Evolutionary conservation across 92 coral and sea anemone genomes (phyloP).

Genomic region (Zoanthus sociatus): DNA sequence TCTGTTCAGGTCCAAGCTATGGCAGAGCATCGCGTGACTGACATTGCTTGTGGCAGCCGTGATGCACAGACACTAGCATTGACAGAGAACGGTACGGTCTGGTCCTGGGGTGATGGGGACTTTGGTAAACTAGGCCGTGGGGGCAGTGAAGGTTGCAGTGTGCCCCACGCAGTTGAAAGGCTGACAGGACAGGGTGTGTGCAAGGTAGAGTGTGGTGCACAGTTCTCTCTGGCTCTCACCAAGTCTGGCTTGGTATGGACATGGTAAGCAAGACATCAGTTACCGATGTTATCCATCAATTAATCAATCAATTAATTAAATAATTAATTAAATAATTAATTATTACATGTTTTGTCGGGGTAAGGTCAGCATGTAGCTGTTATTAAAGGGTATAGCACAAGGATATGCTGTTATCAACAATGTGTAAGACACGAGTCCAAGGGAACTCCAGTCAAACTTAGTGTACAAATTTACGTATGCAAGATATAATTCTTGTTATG

Average conservation of each 20-base stretch:
- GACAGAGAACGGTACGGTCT: slow-evolving; percentile 92
- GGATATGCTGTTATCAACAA: too few species aligned
- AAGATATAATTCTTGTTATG: too few species aligned
- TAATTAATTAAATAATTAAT: too few species aligned
- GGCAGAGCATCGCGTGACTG: slow-evolving; percentile 83
- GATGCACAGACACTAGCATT: slow-evolving; percentile 98
- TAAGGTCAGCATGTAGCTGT: too few species aligned
- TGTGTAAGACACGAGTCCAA: too few species aligned
- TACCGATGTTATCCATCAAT: background rate
- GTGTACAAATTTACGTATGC: too few species aligned
- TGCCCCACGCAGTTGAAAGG: slow-evolving; percentile 94
- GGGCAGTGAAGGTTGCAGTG: slow-evolving; percentile 98
- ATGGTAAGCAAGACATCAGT: slow-evolving; percentile 60
- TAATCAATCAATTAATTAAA: too few species aligned
- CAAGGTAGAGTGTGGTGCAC: slow-evolving; percentile 98
- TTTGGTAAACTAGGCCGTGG: slow-evolving; percentile 99
- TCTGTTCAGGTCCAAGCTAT: slow-evolving; percentile 80
- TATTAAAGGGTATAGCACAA: too few species aligned
- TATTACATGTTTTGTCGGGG: too few species aligned
- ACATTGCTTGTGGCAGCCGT: slow-evolving; percentile 99
- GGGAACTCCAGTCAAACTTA: too few species aligned
- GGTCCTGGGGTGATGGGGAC: slow-evolving; percentile 99
- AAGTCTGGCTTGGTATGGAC: slow-evolving; percentile 94
- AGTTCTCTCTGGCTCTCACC: slow-evolving; percentile 96
- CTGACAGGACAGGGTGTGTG: slow-evolving; percentile 93